Evolutionary conservation across 92 coral and sea anemone genomes (phyloP).

Genomic region (Bergia puertoricense): DNA sequence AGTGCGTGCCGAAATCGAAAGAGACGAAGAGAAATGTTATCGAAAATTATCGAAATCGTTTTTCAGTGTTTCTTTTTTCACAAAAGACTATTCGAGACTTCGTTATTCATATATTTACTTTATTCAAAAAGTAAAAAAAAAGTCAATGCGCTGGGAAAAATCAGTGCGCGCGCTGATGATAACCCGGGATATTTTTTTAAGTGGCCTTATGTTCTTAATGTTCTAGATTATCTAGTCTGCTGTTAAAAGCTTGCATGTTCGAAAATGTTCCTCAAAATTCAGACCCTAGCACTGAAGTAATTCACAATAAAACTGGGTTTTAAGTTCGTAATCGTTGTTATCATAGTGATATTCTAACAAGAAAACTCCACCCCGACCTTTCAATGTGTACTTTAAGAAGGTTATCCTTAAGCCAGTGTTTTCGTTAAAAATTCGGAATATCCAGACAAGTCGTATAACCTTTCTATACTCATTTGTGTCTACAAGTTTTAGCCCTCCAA

Average conservation of each 20-base stretch:
- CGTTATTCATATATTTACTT: too few relatives aligned
- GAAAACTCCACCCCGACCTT: background rate
- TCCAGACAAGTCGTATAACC: conserved; percentile 7
- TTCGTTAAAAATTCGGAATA: conserved; percentile 2
- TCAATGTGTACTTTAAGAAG: background rate
- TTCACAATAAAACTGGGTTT: background rate
- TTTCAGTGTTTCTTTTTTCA: too few relatives aligned
- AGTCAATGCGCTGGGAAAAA: too few relatives aligned
- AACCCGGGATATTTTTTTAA: too few relatives aligned
- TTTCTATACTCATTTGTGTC: background rate
- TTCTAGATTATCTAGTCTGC: conserved; percentile 5
- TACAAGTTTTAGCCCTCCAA: conserved; percentile 14
- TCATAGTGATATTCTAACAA: background rate
- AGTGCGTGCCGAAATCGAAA: too few relatives aligned
- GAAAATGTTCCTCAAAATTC: too few relatives aligned
- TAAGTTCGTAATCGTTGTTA: background rate
- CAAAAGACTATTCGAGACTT: too few relatives aligned
- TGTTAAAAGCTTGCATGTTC: background rate
- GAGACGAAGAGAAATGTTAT: too few relatives aligned
- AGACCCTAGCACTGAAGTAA: background rate
- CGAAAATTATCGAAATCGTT: too few relatives aligned
- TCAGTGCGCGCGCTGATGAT: too few relatives aligned
- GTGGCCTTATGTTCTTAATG: background rate
- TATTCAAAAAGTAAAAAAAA: too few relatives aligned
- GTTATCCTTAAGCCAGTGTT: conserved; percentile 4